Base-by-base conservation (phyloP, 1,140 invertebrate species). In the Nasonia vitripennis region DNA sequence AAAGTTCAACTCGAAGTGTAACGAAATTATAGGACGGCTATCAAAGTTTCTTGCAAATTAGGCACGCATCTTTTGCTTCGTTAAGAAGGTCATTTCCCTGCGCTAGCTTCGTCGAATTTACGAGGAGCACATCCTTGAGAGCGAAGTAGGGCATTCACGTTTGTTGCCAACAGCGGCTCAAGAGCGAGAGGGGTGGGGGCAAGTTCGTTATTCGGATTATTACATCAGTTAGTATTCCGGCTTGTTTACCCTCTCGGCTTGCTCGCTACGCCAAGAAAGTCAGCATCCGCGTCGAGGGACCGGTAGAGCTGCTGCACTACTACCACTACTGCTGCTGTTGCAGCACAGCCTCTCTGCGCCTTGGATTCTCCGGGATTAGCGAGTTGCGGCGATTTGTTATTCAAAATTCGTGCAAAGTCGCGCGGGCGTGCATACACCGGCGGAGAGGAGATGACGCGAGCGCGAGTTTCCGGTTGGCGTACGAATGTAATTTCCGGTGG, bases 371-470 rank as follows among this genome's bases (percentile, higher is more conserved):
- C 41, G 41, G 9, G 88, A 89, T 89, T 89, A 89, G 88, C 87
- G 83, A 86, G 82, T 87, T 81, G 86, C 86, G 83, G 67, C 87
- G 89, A 90, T 90, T 90, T 90, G 88, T 88, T 90, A 90, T 90
- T 88, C 90, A 89, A 89, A 90, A 90, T 90, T 91, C 90, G 87
- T 87, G 86, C 87, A 87, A 89, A 89, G 87, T 86, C 86, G 87
- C 75, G 75, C 87, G 77, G 77, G 88, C 82, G 48, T 17, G 12
- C 12, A 17, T 10, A 17, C 48, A 62, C 4, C 17, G 20, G 17
- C 4, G 55, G 17, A 62, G 55, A 17, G 17, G 55, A 62, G 14
- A 62, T 20, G 48, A 55, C 20, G 45, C 7, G 37, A 70, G 81
- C 45, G 41, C 37, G 14, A 34, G 84, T 83, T 87, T 89, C 87